Base-by-base conservation (phyloP, 2,888 invertebrate genomes). In the Hyppa rectilinea region DNA sequence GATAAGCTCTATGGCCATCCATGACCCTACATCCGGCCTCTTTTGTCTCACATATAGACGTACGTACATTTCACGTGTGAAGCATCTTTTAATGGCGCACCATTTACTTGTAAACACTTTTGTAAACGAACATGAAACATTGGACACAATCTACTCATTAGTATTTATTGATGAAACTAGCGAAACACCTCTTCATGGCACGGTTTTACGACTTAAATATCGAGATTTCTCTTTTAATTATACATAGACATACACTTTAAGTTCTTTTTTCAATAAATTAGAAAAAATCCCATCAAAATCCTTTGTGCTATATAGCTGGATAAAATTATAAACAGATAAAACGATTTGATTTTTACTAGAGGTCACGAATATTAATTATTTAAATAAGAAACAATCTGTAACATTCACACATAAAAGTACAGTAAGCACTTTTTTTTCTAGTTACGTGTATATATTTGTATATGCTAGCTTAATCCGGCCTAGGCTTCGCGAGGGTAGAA, bases 1-100 rank as follows among this genome's bases (percentile, higher is more conserved):
- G 92, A 93, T 92, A 92, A 92, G 91, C 90, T 88, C 83, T 84
- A 89, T 86, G 76, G 80, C 85, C 85, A 75, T 66, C 76, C 83
- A 82, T 90, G 89, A 89, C 88, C 87, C 84, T 82, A 85, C 88
- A 87, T 88, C 88, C 89, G 87, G 87, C 83, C 86, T 86, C 82
- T 78, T 88, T 84, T 86, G 85, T 88, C 82, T 86, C 83, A 75
- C 81, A 72, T 82, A 77, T 67, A 82, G 63, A 73, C 80, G 66
- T 81, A 86, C 60, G 61, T 61, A 63, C 61, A 63, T 71, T 73
- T 31, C 34, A 78, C 53, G 71, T 71, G 50, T 52, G 38, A 49
- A 72, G 56, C 59, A 50, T 45, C 56, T 67, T 56, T 60, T 70
- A 66, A 63, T 47, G 45, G 47, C 29, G 23, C 36, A 9, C 26